phyloP scores from a whole-genome alignment of 2,797 vertebrate species.

The Smutsia gigantea region DNA sequence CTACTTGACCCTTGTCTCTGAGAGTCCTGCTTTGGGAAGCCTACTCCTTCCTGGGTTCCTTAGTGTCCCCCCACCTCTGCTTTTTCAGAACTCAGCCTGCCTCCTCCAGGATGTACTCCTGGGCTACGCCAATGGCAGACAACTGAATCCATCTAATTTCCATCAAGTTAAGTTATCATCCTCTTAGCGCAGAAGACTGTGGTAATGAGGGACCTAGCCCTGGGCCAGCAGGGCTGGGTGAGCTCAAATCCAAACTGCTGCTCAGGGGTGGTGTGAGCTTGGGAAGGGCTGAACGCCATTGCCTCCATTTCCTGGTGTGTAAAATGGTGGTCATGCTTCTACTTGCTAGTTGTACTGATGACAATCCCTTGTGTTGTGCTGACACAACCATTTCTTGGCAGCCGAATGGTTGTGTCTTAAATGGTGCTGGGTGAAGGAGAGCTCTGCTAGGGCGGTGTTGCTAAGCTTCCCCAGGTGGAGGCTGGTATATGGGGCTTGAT shows the following conservation, averaged over 20 bases:
- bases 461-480: not conserved
- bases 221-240: not conserved
- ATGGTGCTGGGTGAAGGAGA: not conserved
- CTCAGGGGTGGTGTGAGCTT: not conserved
- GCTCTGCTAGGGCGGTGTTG: not conserved
- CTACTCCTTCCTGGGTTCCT: not conserved
- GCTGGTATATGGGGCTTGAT: too few species aligned
- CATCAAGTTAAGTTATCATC: not conserved
- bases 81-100: not conserved
- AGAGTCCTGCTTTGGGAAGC: not conserved
- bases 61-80: not conserved
- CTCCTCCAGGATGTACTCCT: not conserved
- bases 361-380: not conserved
- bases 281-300: rapidly evolving
- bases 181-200: not conserved
- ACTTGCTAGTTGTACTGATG: not conserved
- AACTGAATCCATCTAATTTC: not conserved
- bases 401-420: rapidly evolving
- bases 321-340: not conserved
- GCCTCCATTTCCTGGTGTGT: not conserved
- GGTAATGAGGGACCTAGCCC: not conserved
- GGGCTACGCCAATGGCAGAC: not conserved
- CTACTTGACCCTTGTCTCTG: not conserved
- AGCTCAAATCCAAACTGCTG: not conserved
- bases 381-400: not conserved